Evolutionary conservation across 2,888 invertebrate species (phyloP).

Genomic region (Monoplex corrugatus): DNA sequence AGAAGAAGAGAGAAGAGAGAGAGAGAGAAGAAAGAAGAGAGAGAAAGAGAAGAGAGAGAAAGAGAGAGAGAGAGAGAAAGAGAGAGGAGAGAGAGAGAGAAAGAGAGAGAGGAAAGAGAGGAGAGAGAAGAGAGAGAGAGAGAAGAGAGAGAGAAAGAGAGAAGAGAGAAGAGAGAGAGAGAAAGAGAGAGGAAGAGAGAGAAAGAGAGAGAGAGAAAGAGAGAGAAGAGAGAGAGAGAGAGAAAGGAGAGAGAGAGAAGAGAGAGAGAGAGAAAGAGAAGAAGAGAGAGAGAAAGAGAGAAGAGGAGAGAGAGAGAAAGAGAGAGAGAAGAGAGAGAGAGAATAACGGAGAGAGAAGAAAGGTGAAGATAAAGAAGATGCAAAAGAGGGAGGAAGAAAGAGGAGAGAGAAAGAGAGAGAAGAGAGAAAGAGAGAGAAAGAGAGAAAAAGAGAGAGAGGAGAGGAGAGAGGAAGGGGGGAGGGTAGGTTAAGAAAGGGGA

Average conservation of each 20-base stretch:
- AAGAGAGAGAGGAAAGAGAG: not conserved
- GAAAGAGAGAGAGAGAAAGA: not conserved
- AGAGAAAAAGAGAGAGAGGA: no score
- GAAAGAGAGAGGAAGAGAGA: not conserved
- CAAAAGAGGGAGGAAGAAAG: no score
- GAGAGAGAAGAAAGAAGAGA: not conserved
- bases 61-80: not conserved
- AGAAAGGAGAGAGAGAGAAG: not conserved
- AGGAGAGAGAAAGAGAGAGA: no score
- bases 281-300: not conserved
- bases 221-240: not conserved
- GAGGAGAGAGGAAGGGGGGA: no score
- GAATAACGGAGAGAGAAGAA: not conserved
- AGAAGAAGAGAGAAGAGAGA: not conserved
- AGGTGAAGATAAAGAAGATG: not conserved
- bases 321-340: not conserved
- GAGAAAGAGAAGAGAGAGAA: not conserved
- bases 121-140: not conserved
- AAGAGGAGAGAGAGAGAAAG: not conserved
- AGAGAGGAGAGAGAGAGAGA: not conserved
- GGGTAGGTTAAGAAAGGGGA: no score
- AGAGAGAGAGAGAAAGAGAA: not conserved
- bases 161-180: not conserved
- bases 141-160: not conserved
- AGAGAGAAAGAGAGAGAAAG: no score